Evolutionary conservation across 1,140 invertebrate genomes (phyloP).

Genomic region (Homalodisca vitripennis): DNA sequence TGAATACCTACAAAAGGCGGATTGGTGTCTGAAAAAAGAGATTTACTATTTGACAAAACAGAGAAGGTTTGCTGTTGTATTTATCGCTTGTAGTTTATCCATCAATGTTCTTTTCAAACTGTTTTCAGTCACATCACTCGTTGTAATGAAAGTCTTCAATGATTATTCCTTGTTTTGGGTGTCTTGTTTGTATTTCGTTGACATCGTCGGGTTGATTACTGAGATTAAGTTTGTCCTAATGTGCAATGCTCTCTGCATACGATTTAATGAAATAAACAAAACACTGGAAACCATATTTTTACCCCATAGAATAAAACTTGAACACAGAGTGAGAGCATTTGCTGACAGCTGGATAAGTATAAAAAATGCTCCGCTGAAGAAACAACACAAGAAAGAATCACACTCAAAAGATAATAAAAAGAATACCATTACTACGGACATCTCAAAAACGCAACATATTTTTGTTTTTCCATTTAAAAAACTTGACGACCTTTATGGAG

Average conservation of each 20-base stretch:
- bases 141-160: not conserved
- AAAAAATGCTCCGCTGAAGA: no score
- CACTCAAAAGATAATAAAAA: not conserved
- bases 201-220: not conserved
- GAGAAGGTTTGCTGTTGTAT: not conserved
- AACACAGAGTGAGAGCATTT: not conserved
- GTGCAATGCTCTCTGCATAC: slow-evolving; percentile 1
- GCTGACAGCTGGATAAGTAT: not conserved
- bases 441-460: not conserved
- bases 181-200: not conserved
- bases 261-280: slow-evolving; percentile 1
- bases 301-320: not conserved
- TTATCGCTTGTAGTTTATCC: not conserved
- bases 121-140: not conserved
- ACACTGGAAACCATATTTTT: not conserved
- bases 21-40: not conserved
- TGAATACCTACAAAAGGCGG: not conserved
- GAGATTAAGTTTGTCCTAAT: slow-evolving; percentile 14
- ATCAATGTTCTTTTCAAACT: not conserved
- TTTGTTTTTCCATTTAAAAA: not conserved
- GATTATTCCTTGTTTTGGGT: not conserved
- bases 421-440: not conserved
- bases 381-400: no score
- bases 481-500: not conserved
- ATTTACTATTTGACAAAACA: not conserved